These are phyloP conservation scores for Crotalus viridis DNA, from an alignment of 2,113 vertebrate genomes.

Conservation along the genomic window DNA sequence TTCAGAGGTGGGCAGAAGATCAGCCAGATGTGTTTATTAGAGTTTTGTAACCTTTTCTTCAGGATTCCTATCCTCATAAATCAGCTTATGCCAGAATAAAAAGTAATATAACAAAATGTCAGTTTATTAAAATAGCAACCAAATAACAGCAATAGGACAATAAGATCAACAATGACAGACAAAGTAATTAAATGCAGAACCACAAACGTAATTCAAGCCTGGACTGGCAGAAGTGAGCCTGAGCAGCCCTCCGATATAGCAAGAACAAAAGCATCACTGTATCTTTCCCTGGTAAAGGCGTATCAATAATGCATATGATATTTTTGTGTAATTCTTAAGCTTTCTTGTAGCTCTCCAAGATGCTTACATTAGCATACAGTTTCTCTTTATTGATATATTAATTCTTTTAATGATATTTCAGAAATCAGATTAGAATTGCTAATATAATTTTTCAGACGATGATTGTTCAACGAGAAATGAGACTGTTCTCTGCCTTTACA, in stretches of 20 bases:
- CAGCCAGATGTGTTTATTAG: neutral
- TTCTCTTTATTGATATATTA: slow-evolving; percentile 15
- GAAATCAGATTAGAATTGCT: slow-evolving; percentile 13
- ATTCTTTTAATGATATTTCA: neutral
- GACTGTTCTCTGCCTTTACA: slow-evolving; percentile 29
- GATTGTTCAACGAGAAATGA: neutral
- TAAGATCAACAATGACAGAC: neutral
- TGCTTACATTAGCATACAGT: neutral
- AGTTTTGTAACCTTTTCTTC: neutral
- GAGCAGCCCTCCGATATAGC: neutral
- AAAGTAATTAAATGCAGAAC: neutral
- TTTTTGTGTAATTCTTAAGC: neutral
- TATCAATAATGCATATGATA: neutral
- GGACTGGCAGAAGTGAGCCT: neutral
- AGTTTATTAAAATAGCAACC: neutral
- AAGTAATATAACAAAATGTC: neutral
- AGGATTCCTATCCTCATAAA: neutral
- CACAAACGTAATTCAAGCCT: neutral
- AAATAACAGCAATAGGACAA: neutral
- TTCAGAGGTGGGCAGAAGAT: neutral
- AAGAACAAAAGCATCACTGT: neutral
- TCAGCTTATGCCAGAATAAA: neutral
- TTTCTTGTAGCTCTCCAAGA: neutral
- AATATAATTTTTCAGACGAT: slow-evolving; percentile 4
- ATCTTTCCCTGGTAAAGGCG: neutral